Percentiles rank a stretch among this genome's conserved stretches.
phyloP scores from a whole-genome alignment of 2,113 vertebrate species.

The Otis tarda region DNA sequence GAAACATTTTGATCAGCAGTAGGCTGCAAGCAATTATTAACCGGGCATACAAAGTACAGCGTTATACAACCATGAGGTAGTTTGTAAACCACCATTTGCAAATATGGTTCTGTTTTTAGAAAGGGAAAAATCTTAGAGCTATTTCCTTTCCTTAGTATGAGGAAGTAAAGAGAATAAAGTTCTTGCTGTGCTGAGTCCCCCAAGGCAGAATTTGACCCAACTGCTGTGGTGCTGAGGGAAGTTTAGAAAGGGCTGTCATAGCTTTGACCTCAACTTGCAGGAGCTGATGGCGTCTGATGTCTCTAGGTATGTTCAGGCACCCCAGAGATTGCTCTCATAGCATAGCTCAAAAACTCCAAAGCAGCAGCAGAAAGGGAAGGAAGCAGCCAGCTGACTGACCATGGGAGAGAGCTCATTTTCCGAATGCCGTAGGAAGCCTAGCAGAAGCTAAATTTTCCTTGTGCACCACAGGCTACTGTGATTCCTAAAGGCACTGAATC shows the following conservation, averaged over 20 bases:
- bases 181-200: background rate
- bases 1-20: background rate
- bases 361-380: background rate
- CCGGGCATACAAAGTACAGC: background rate
- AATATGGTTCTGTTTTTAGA: background rate
- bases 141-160: background rate
- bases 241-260: background rate
- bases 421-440: background rate
- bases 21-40: slow-evolving; percentile 32
- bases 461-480: background rate
- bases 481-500: background rate
- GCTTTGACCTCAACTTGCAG: background rate
- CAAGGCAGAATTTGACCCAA: background rate
- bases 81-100: background rate
- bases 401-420: background rate
- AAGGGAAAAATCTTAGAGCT: background rate
- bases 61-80: background rate
- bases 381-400: rapidly evolving
- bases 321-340: background rate
- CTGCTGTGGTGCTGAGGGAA: background rate
- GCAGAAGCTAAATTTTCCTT: background rate
- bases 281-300: background rate
- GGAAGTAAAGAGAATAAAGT: background rate
- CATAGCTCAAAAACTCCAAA: background rate
- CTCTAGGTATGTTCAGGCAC: background rate